These are phyloP conservation scores for Oryzias woworae DNA, from an alignment of 2,113 vertebrate species.

Conservation along the genomic window DNA sequence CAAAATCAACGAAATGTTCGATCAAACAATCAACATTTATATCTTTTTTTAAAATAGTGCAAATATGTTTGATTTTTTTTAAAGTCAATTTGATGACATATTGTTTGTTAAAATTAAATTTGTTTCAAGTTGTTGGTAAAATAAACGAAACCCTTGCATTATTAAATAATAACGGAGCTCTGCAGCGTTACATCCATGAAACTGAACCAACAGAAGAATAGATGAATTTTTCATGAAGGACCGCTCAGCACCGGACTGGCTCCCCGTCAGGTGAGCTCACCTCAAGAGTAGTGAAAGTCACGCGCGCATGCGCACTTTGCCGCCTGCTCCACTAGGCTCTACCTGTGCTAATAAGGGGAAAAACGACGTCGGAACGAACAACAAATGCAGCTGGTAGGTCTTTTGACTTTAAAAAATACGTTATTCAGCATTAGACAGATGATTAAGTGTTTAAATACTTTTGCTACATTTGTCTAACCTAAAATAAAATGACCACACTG, in stretches of 20 bases:
- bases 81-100: neutral
- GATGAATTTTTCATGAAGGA: constrained; percentile 40
- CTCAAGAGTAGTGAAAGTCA: constrained; percentile 8
- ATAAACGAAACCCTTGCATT: no score
- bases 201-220: constrained; percentile 11
- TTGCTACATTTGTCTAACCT: no score
- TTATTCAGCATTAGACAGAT: no score
- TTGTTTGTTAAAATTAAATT: neutral
- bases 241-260: constrained; percentile 33
- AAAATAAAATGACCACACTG: no score
- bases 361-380: neutral
- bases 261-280: constrained; percentile 10
- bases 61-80: no score
- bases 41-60: no score
- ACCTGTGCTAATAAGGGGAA: neutral
- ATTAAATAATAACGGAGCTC: no score
- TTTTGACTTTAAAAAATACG: neutral
- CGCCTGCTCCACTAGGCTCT: neutral
- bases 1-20: no score
- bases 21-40: no score
- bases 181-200: neutral
- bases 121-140: neutral
- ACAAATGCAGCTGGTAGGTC: neutral
- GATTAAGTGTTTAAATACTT: no score
- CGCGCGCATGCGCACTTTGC: constrained; percentile 32